Percentiles rank a stretch among this genome's conserved stretches.
phyloP scores from a whole-genome alignment of 2,888 invertebrate genomes.

The Strigamia crassipes region DNA sequence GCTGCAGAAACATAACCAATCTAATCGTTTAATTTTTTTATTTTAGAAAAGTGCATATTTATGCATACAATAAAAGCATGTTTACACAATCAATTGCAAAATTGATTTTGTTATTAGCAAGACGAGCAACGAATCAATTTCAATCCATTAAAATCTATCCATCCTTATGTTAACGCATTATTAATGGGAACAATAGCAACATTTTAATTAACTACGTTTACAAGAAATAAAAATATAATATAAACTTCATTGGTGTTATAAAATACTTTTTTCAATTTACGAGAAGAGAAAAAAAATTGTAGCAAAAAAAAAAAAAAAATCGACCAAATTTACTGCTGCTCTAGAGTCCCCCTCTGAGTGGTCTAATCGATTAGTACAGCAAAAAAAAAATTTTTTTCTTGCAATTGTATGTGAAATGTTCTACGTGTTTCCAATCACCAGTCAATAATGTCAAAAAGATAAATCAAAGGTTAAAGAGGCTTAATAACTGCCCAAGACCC shows the following conservation, averaged over 20 bases:
- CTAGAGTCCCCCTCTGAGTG: not conserved
- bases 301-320: not conserved
- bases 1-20: too few species aligned
- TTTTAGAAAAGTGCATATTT: too few species aligned
- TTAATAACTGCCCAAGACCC: not conserved
- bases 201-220: too few species aligned
- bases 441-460: constrained; percentile 28
- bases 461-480: constrained; percentile 24
- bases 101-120: constrained; percentile 28
- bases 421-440: constrained; percentile 28
- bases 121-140: not conserved
- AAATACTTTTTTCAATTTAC: not conserved
- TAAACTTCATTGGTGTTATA: not conserved
- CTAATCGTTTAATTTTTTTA: too few species aligned
- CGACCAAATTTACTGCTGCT: not conserved
- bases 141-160: not conserved
- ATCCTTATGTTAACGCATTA: not conserved
- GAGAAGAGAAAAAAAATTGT: not conserved
- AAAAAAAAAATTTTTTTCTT: not conserved
- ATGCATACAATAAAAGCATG: not conserved
- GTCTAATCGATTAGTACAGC: not conserved
- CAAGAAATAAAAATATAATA: too few species aligned
- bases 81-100: not conserved
- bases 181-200: not conserved
- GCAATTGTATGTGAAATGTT: constrained; percentile 24